Base-by-base conservation (phyloP, 2,113 vertebrate species). In the Datnioides undecimradiatus region DNA sequence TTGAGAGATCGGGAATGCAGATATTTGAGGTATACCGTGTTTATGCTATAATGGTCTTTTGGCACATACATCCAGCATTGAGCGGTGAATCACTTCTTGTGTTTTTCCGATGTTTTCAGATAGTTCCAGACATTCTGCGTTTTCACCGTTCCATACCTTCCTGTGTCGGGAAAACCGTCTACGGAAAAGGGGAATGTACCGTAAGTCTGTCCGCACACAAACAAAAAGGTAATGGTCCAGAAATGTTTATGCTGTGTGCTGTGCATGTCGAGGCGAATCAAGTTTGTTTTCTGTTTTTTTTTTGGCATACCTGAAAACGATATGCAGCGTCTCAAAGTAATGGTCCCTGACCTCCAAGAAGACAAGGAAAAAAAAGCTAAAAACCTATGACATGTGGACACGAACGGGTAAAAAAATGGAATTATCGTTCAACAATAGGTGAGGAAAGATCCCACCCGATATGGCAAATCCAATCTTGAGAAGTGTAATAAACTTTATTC, bases 41-140 rank as follows among this genome's bases (percentile, higher is more conserved):
- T 0, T 27, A n/a, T 40, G 25, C 9, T 52, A 0, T 27, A 54
- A 0, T 21, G 21, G 12, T 41, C 13, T 16, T 46, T 8, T 46
- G 33, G 23, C 13, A n/a, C 7, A 14, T 36, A 16, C 21, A 62
- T 54, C n/a, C 10, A 34, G 21, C 25, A 16, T 46, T 1, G 5
- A 4, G 5, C 3, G 8, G 52, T 72, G 67, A 71, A 13, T 75
- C 64, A 51, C 40, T 40, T 0, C 29, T 38, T 36, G 14, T 34
- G 16, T 45, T 31, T 3, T 38, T 64, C 41, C 1, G 23, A 66
- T 54, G 19, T 58, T 48, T 31, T 8, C 1, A 27, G n/a, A n/a
- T n/a, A 58, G 23, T 49, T 79, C 51, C 63, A 60, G 49, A 80
- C 76, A 83, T 80, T 83, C 86, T 54, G 31, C 1, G 64, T 25